These are phyloP conservation scores for Epinephelus coioides DNA, from an alignment of 2,797 vertebrate species.

Conservation along the genomic window DNA sequence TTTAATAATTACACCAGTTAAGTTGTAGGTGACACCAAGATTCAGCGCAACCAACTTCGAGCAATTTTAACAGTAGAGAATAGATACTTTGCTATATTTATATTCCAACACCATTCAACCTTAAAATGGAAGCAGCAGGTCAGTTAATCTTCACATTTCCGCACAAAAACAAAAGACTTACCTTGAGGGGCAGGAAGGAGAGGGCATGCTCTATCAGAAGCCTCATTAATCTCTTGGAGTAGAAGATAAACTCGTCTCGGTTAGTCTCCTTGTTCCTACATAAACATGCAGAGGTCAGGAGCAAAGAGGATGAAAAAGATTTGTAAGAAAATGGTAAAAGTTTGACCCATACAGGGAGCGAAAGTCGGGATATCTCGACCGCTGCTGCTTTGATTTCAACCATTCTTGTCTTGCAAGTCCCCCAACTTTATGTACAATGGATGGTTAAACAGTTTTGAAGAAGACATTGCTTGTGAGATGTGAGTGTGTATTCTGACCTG, in stretches of 20 bases:
- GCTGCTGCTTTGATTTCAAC: background rate
- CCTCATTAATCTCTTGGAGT: slow-evolving; percentile 95
- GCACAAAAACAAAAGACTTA: slow-evolving; percentile 57
- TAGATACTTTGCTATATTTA: background rate
- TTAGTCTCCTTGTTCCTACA: slow-evolving; percentile 93
- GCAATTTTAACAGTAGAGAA: too few species aligned
- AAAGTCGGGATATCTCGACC: background rate
- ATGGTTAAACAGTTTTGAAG: background rate
- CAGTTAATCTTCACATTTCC: background rate
- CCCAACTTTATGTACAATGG: background rate
- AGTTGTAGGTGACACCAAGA: background rate
- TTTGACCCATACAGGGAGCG: background rate
- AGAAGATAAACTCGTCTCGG: slow-evolving; percentile 95
- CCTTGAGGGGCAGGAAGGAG: slow-evolving; percentile 93
- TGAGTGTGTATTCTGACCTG: slow-evolving; percentile 79
- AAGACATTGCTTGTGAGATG: background rate
- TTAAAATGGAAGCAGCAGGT: background rate
- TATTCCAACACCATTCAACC: background rate
- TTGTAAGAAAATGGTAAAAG: background rate
- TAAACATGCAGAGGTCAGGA: slow-evolving; percentile 19
- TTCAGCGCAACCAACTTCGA: background rate
- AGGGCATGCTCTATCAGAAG: slow-evolving; percentile 93
- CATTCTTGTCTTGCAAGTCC: background rate
- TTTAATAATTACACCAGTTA: background rate
- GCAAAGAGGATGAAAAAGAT: background rate